Conservation (phyloP, 2,888 invertebrate species). For the Pterobdella sp. region DNA sequence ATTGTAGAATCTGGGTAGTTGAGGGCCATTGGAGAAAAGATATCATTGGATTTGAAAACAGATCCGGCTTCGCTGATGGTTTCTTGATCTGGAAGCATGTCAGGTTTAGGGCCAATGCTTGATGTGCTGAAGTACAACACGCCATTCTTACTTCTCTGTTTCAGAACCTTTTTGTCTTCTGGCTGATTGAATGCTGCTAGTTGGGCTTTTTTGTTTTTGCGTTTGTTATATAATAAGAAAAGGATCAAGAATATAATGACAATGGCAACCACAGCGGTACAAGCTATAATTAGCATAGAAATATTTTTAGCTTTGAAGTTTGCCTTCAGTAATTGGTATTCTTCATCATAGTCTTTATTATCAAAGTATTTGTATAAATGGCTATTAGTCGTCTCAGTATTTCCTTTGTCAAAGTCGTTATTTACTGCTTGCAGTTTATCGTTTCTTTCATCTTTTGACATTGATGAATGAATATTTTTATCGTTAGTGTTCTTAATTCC, state of each 20-base stretch:
- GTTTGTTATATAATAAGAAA: conserved; percentile 4
- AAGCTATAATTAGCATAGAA: conserved; percentile 27
- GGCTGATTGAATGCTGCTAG: not conserved
- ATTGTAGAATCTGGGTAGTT: not conserved
- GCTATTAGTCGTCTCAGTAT: not conserved
- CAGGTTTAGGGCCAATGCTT: conserved; percentile 1
- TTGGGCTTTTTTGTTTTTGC: conserved; percentile 7
- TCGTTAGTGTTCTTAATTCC: not conserved
- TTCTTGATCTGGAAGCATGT: not conserved
- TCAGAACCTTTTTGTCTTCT: conserved; percentile 23
- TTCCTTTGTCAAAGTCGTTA: not conserved
- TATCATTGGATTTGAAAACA: not conserved
- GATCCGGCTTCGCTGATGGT: not conserved
- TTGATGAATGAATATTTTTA: not conserved
- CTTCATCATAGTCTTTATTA: not conserved
- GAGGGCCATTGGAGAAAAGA: not conserved
- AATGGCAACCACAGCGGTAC: conserved; percentile 19
- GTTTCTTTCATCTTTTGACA: not conserved
- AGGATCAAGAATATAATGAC: conserved; percentile 28
- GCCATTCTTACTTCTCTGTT: conserved; percentile 31
- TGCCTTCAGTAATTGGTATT: not conserved
- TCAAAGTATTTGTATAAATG: not conserved
- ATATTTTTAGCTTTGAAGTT: not conserved
- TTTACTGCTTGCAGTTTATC: not conserved
- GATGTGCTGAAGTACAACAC: conserved; percentile 33